A percentile compares a stretch with the other conserved stretches of the same genome.
Conservation (phyloP, 2,113 vertebrate genomes). For the Noturus placidus region DNA sequence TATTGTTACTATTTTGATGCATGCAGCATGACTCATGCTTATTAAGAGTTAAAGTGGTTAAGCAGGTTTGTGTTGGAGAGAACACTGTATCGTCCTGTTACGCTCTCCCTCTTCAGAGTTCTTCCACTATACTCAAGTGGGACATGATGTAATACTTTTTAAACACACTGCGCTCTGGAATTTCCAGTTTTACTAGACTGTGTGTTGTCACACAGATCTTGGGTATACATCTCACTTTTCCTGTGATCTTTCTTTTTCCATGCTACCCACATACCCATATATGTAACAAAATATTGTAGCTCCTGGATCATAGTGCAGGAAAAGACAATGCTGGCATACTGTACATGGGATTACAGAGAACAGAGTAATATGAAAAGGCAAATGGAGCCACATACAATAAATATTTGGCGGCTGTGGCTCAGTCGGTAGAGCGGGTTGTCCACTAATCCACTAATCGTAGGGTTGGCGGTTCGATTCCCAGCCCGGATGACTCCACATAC, state of each 20-base stretch:
- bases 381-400: background rate
- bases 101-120: background rate
- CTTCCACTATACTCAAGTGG: slow-evolving; percentile 11
- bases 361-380: background rate
- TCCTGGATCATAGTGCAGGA: background rate
- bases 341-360: background rate
- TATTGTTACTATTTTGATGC: slow-evolving; percentile 3
- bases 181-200: slow-evolving; percentile 20
- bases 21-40: background rate
- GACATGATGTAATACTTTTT: slow-evolving; percentile 43
- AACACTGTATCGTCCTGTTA: slow-evolving; percentile 28
- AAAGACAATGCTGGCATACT: background rate
- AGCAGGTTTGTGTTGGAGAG: slow-evolving; percentile 14
- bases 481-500: too few species aligned
- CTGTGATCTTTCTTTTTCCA: background rate
- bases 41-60: background rate
- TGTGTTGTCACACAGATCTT: background rate
- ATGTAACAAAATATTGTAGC: background rate
- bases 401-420: too few species aligned
- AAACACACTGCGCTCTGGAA: slow-evolving; percentile 10
- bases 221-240: background rate
- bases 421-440: too few species aligned
- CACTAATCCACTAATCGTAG: too few species aligned
- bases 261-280: background rate
- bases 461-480: too few species aligned